These are phyloP conservation scores for Micromesistius poutassou DNA, from an alignment of 2,797 vertebrate genomes.

Conservation along the genomic window DNA sequence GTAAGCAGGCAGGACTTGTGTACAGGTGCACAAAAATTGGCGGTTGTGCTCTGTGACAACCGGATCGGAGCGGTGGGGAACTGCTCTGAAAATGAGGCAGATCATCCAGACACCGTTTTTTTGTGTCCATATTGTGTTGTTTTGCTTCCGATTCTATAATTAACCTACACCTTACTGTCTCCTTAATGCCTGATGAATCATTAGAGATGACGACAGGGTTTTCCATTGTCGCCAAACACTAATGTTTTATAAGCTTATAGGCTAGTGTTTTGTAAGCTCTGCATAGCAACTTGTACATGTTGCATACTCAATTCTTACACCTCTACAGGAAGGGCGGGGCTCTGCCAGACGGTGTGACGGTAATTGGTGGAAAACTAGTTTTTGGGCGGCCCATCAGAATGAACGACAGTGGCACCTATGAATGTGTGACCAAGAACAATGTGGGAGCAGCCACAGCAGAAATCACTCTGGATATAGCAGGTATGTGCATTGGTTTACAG, in stretches of 20 bases:
- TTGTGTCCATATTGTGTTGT: conserved; percentile 10
- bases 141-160: neutral
- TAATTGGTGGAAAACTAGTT: conserved; percentile 47
- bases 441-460: conserved; percentile 53
- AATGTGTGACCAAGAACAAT: conserved; percentile 57
- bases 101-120: conserved; percentile 24
- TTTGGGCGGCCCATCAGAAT: conserved; percentile 57
- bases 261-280: neutral
- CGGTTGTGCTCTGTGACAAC: conserved; percentile 38
- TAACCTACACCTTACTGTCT: neutral
- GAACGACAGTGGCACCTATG: conserved; percentile 68
- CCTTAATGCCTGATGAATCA: too few relatives aligned
- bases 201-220: neutral
- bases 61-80: conserved; percentile 25
- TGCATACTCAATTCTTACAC: neutral
- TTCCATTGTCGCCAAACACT: neutral
- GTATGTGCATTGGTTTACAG: conserved; percentile 30
- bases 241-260: neutral
- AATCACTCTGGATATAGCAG: conserved; percentile 34
- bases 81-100: too few relatives aligned
- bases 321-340: conserved; percentile 54
- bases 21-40: conserved; percentile 36
- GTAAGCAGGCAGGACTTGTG: conserved; percentile 33
- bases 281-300: neutral
- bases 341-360: conserved; percentile 52